phyloP scores from a whole-genome alignment of 2,113 vertebrate species.

The Myotis lucifugus region DNA sequence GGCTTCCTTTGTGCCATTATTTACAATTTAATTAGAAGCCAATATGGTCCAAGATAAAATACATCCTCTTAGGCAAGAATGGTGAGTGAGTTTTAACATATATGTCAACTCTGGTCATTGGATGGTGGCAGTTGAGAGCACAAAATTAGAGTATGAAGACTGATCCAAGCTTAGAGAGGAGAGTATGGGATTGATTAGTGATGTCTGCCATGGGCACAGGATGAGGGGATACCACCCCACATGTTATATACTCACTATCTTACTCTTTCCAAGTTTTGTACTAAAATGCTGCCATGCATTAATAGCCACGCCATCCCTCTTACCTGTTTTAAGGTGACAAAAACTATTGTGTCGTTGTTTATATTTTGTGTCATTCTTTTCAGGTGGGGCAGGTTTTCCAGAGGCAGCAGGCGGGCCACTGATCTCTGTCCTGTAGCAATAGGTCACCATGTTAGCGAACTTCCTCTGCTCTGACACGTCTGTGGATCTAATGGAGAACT shows the following conservation, averaged over 20 bases:
- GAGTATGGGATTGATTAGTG: neutral
- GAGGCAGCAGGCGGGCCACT: conserved; percentile 42
- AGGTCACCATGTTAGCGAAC: conserved; percentile 71
- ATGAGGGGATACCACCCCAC: neutral
- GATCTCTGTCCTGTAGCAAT: conserved; percentile 55
- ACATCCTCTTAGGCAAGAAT: neutral
- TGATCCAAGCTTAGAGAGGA: neutral
- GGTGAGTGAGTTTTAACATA: neutral
- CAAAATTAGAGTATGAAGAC: neutral
- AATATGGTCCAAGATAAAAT: neutral
- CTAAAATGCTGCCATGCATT: neutral
- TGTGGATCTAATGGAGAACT: conserved; percentile 77
- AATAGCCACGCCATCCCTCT: neutral
- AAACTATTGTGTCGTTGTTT: neutral
- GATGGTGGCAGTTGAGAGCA: neutral
- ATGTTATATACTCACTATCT: neutral
- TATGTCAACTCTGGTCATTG: neutral
- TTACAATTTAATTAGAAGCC: neutral
- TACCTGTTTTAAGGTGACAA: neutral
- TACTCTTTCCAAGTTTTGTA: neutral
- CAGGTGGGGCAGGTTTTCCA: conserved; percentile 39
- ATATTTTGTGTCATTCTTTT: neutral
- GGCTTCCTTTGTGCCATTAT: neutral
- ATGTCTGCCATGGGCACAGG: neutral
- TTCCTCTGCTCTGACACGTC: conserved; percentile 71